These are phyloP conservation scores for Corythornis madagascariensis DNA, from an alignment of 2,113 vertebrate species.

Conservation along the genomic window DNA sequence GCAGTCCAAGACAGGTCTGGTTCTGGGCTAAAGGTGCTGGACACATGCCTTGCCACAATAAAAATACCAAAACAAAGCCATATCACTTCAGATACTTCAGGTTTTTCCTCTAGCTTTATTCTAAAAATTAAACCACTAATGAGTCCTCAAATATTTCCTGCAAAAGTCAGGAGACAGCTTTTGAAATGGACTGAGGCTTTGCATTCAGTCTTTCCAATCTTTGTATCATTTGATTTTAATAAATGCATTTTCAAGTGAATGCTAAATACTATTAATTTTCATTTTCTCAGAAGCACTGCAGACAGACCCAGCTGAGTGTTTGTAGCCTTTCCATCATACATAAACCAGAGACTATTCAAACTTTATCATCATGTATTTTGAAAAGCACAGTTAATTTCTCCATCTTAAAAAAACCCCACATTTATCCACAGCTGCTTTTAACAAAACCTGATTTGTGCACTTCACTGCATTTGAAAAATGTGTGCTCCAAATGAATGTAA, in stretches of 20 bases:
- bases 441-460: constrained; percentile 14
- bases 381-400: neutral
- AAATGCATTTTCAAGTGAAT: neutral
- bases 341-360: neutral
- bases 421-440: constrained; percentile 26
- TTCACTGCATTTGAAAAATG: constrained; percentile 9
- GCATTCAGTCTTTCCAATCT: neutral
- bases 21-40: neutral
- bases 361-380: neutral
- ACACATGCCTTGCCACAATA: accelerated
- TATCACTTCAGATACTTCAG: neutral
- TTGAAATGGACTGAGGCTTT: neutral
- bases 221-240: neutral
- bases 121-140: neutral
- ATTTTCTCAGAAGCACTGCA: neutral
- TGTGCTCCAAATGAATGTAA: constrained; percentile 8
- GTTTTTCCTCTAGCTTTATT: neutral
- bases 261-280: neutral
- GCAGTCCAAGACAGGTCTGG: neutral
- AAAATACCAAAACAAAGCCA: neutral
- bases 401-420: neutral
- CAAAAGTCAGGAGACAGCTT: neutral
- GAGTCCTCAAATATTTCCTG: neutral
- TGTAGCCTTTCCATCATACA: neutral
- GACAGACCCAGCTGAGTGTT: neutral